Evolutionary conservation across 1,140 invertebrate genomes (phyloP).

Genomic region (Bombus difficillimus): DNA sequence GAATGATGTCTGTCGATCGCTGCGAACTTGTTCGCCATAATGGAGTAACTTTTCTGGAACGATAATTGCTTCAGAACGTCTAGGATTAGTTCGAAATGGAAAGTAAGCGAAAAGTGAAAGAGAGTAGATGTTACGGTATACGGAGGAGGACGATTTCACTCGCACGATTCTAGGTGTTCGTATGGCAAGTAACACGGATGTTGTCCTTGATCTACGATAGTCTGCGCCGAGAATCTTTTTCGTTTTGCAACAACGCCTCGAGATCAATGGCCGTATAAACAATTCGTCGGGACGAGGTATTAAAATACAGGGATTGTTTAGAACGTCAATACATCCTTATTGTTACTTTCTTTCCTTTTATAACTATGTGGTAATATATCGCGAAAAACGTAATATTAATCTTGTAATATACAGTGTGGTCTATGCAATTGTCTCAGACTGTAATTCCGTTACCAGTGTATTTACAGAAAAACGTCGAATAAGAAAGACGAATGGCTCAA

Average conservation of each 20-base stretch:
- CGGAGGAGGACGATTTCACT: constrained; percentile 57
- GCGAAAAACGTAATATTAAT: not conserved
- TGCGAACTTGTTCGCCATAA: not conserved
- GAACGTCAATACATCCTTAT: too few relatives aligned
- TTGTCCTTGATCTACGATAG: constrained; percentile 14
- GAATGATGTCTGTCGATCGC: not conserved
- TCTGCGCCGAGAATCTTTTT: not conserved
- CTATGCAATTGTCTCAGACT: too few relatives aligned
- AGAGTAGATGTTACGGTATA: constrained; percentile 48
- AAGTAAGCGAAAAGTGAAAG: constrained; percentile 70
- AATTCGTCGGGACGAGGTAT: not conserved
- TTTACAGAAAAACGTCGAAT: too few relatives aligned
- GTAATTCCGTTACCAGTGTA: too few relatives aligned
- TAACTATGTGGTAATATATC: not conserved
- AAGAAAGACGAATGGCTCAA: too few relatives aligned
- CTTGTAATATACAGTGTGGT: too few relatives aligned
- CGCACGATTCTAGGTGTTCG: not conserved
- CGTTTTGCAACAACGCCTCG: not conserved
- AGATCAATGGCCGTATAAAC: not conserved
- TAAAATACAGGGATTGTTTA: not conserved
- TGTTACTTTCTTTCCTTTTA: too few relatives aligned
- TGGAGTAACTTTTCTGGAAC: constrained; percentile 20
- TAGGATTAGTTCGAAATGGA: constrained; percentile 61
- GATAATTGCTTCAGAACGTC: constrained; percentile 1
- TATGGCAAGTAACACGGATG: not conserved